Evolutionary conservation across 2,113 vertebrate species (phyloP).

Genomic region (Notarius lentiginosus): DNA sequence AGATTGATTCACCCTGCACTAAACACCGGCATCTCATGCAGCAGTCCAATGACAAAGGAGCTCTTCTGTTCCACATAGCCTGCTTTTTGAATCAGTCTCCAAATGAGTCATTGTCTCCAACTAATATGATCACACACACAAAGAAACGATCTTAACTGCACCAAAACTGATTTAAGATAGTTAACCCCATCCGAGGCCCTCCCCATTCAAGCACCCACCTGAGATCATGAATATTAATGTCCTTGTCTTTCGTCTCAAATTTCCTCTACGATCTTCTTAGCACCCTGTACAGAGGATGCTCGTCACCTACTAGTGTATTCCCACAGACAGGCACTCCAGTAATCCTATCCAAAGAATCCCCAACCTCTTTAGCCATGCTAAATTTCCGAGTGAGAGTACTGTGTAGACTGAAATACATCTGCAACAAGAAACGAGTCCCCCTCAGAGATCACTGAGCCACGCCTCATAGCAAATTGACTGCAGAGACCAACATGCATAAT

Average conservation of each 20-base stretch:
- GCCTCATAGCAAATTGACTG: constrained; percentile 50
- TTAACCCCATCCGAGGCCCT: not conserved
- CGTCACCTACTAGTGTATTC: not conserved
- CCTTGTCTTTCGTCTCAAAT: constrained; percentile 13
- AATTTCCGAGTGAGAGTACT: constrained; percentile 9
- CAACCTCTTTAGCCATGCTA: not conserved
- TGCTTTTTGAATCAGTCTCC: constrained; percentile 63
- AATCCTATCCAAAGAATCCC: constrained; percentile 1
- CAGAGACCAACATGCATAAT: constrained; percentile 27
- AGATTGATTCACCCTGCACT: constrained; percentile 1
- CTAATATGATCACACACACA: constrained; percentile 38
- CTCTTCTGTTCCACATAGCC: constrained; percentile 65
- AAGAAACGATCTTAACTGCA: constrained; percentile 20
- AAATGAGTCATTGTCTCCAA: constrained; percentile 63
- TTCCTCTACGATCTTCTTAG: not conserved
- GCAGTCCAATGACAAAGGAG: constrained; percentile 64
- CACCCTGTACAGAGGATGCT: not conserved
- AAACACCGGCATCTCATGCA: constrained; percentile 58
- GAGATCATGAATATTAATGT: constrained; percentile 48
- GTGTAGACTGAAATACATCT: constrained; percentile 26
- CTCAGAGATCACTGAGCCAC: constrained; percentile 35
- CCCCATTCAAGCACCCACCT: constrained; percentile 52
- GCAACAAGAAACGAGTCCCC: not conserved
- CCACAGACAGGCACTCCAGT: not conserved
- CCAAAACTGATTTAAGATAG: not conserved